Base-by-base conservation (phyloP, 2,797 vertebrate genomes). In the Distichodus sexfasciatus region DNA sequence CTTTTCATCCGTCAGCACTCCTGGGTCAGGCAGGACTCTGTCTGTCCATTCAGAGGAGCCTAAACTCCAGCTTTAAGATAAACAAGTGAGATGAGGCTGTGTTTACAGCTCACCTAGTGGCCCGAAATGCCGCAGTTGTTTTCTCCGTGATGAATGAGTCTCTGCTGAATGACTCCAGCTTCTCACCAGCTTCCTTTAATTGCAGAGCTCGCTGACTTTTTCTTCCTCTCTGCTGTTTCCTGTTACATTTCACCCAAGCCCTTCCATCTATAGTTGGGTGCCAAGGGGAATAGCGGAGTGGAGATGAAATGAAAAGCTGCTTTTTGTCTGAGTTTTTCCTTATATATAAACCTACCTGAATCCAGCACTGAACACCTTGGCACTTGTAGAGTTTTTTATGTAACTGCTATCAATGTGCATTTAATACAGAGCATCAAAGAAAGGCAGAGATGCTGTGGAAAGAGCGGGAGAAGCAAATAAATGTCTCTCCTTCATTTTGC, bases 61-160 rank as follows among this genome's bases (percentile, higher is more conserved):
- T 43, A 71, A 53, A 59, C 38, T 41, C 44, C 41, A 46, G 47
- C 19, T 70, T 75, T 64, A 66, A 80, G 75, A 75, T 69, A 64
- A 80, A 76, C 65, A 82, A 71, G 55, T 31, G 23, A 7, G 50
- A 69, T 28, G 53, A 72, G 69, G 44, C 11, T 9, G 26, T 66
- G 71, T 76, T 68, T 59, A 50, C 41, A 43, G 36, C 55, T 75
- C 64, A 67, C 46, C 68, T 75, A 24, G 43, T 1, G 57, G 64
- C 72, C 69, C n/a, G 65, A 62, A 58, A 76, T 59, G 64, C 58
- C 60, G 15, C 58, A 59, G 68, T 71, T 75, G 69, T 79, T 75
- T 74, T 46, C 54, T 24, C 5, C 53, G 31, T 86, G 81, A 86
- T 80, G 61, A 82, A 87, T 81, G 73, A 82, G 79, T 71, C 71